Conservation (phyloP, 2,113 vertebrate genomes). For the Calypte anna region DNA sequence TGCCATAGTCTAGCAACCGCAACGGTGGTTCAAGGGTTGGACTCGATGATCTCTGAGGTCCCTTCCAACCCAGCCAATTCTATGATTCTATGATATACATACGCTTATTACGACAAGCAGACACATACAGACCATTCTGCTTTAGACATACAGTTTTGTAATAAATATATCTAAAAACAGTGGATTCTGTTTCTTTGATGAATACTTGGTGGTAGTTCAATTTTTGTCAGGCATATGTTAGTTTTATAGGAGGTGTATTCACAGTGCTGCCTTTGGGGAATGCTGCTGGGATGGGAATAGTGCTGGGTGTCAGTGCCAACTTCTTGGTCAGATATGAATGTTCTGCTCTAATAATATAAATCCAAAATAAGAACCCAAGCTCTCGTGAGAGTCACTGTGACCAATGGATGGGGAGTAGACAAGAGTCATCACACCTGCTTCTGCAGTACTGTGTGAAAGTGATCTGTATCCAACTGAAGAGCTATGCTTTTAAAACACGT, state of each 20-base stretch:
- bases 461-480: not conserved
- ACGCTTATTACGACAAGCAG: not conserved
- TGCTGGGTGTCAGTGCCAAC: slow-evolving; percentile 20
- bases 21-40: too few relatives aligned
- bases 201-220: not conserved
- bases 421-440: not conserved
- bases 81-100: too few relatives aligned
- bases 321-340: slow-evolving; percentile 40
- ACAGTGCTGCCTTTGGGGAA: not conserved
- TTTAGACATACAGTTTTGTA: not conserved
- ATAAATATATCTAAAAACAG: not conserved
- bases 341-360: slow-evolving; percentile 43
- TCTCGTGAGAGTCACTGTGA: not conserved
- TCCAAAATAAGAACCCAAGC: not conserved
- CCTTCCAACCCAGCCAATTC: too few relatives aligned
- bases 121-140: not conserved
- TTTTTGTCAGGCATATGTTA: slow-evolving; percentile 30
- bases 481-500: not conserved
- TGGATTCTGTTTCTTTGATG: not conserved
- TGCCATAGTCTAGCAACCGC: too few relatives aligned
- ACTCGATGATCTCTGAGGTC: too few relatives aligned
- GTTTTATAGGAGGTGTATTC: not conserved
- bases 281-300: slow-evolving; percentile 19
- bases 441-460: not conserved
- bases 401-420: not conserved